Evolutionary conservation across 2,888 invertebrate genomes (phyloP), one percentile per base, ranked within the genome.

Genomic region (Chloroclysta siterata): DNA sequence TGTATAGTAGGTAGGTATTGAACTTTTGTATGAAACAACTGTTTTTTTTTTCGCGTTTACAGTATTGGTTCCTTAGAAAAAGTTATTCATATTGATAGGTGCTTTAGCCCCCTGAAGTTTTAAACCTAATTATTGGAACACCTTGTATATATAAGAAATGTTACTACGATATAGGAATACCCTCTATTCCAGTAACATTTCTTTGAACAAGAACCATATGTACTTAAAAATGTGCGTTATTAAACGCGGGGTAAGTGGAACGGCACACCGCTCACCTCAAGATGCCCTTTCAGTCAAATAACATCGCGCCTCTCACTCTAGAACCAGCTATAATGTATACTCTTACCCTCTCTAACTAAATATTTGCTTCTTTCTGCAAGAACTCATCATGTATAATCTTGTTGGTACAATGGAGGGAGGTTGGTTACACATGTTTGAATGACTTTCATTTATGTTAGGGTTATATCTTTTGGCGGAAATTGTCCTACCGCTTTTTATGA

Each of bases 271-370:
- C 72, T 76, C 73, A 73, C 72, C 82, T 75, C 75, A 77, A 83
- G 77, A 76, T 76, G 75, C 74, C 78, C 75, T 74, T 74, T 54
- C 69, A 63, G 67, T 68, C 73, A 76, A 82, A 81, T 78, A 79
- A 79, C 74, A 76, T 68, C 61, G 41, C 5, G 61, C 61, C 3
- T 76, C 80, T 66, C 72, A 70, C 70, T 82, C 76, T 41, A 42
- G 60, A 71, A 57, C 56, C 15, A 7, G 29, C 5, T 10, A 13
- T 48, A 22, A 10, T 47, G 44, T 28, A 58, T 67, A 17, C 47
- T 17, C 53, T n/a, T 11, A 51, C 65, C 67, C 69, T 66, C 75
- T 74, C 60, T 73, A 48, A 46, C 68, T 56, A 56, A 59, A 63
- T 82, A 75, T 82, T 79, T 78, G 67, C 79, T 72, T 74, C 71